Evolutionary conservation across 2,797 vertebrate genomes (phyloP).

Genomic region (Capromys pilorides): DNA sequence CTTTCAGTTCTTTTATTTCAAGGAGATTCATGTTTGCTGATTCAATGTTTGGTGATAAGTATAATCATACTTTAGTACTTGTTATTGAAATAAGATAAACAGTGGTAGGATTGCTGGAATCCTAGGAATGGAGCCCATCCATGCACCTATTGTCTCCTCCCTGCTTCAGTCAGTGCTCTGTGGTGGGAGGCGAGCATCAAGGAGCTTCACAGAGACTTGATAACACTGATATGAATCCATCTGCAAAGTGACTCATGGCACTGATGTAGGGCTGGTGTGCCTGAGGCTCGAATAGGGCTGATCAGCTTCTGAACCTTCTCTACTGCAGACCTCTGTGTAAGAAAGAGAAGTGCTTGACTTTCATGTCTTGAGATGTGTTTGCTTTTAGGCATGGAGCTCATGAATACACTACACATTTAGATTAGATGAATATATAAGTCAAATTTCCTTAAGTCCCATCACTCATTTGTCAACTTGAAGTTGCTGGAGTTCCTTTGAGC

Average conservation of each 20-base stretch:
- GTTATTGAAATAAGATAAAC: not conserved
- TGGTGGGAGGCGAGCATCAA: not conserved
- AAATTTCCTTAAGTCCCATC: not conserved
- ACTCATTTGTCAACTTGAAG: not conserved
- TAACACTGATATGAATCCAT: not conserved
- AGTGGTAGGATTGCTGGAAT: not conserved
- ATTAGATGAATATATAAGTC: not conserved
- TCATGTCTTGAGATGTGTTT: not conserved
- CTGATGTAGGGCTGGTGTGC: not conserved
- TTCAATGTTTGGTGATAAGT: not conserved
- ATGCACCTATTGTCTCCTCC: not conserved
- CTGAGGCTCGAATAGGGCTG: not conserved
- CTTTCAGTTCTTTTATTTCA: not conserved
- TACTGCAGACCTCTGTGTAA: not conserved
- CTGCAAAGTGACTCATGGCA: not conserved
- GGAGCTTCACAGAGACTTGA: not conserved
- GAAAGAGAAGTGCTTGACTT: not conserved
- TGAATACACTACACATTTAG: not conserved
- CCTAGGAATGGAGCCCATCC: not conserved
- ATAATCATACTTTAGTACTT: not conserved
- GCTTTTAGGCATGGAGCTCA: not conserved
- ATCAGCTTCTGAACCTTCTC: not conserved
- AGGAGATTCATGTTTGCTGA: not conserved
- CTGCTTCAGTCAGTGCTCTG: not conserved
- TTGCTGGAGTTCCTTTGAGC: not conserved